A percentile compares a stretch with the other conserved stretches of the same genome.
phyloP scores from a whole-genome alignment of 2,888 invertebrate genomes.

The Mactromeris polynyma region DNA sequence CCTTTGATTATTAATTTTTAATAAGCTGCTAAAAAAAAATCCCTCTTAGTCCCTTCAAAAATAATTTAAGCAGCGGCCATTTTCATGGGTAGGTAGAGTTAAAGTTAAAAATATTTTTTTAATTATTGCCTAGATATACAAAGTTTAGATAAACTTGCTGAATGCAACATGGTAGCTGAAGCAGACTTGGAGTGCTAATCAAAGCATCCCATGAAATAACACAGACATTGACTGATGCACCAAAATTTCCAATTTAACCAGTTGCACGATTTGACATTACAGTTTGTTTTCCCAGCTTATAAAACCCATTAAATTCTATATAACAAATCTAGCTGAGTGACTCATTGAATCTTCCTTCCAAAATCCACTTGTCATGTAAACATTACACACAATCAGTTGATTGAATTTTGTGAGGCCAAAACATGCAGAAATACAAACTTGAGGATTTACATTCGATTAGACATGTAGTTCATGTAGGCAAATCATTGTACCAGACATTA shows the following conservation, averaged over 20 bases:
- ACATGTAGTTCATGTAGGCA: not conserved
- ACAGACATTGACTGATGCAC: not conserved
- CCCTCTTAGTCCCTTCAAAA: too few relatives aligned
- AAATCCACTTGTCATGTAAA: not conserved
- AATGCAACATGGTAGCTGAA: too few relatives aligned
- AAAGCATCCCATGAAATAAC: too few relatives aligned
- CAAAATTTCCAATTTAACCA: not conserved
- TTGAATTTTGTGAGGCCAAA: not conserved
- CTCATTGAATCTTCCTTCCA: not conserved
- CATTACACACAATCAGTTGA: not conserved
- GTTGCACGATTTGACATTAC: not conserved
- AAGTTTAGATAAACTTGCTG: too few relatives aligned
- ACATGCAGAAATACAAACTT: not conserved
- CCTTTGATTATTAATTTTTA: too few relatives aligned
- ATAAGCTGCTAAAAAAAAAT: too few relatives aligned
- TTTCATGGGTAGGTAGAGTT: too few relatives aligned
- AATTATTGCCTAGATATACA: too few relatives aligned
- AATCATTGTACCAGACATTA: not conserved
- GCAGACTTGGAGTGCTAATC: too few relatives aligned
- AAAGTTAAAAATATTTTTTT: too few relatives aligned
- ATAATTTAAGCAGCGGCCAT: too few relatives aligned
- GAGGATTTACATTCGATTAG: not conserved
- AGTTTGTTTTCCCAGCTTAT: conserved; percentile 23
- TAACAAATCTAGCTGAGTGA: not conserved
- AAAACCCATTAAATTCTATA: conserved; percentile 11